Percentiles rank a stretch among this genome's conserved stretches.
Conservation (phyloP, 1,140 invertebrate species). For the Eupristina koningsbergeri region DNA sequence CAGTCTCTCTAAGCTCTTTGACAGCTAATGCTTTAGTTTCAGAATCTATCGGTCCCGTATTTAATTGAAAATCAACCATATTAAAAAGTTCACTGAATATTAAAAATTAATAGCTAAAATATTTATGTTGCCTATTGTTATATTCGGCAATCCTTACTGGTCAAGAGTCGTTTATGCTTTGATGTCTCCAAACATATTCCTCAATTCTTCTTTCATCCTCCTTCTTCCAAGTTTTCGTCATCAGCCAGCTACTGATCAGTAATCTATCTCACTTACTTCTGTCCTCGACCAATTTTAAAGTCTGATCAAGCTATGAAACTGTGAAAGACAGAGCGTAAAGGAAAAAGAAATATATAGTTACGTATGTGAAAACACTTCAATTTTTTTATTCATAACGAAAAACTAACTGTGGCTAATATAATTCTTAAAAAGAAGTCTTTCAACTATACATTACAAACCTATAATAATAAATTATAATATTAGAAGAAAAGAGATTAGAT, state of each 20-base stretch:
- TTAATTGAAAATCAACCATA: constrained; percentile 52
- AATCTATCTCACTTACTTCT: constrained; percentile 22
- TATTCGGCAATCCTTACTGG: constrained; percentile 18
- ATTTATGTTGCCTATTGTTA: not conserved
- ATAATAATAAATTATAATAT: not conserved
- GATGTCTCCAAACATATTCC: constrained; percentile 3
- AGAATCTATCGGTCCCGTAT: constrained; percentile 53
- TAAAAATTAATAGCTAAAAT: constrained; percentile 9
- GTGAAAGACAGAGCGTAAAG: constrained; percentile 18
- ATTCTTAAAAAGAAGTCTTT: too few relatives aligned
- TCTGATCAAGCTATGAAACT: constrained; percentile 22
- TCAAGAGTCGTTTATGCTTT: constrained; percentile 36
- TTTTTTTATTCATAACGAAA: constrained; percentile 29
- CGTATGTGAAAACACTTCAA: constrained; percentile 3
- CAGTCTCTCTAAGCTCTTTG: constrained; percentile 79
- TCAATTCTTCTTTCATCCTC: constrained; percentile 46
- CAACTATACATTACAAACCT: too few relatives aligned
- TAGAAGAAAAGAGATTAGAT: not conserved
- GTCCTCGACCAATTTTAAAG: constrained; percentile 32
- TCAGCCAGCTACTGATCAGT: constrained; percentile 23
- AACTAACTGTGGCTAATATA: too few relatives aligned
- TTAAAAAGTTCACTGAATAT: not conserved
- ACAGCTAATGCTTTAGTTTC: constrained; percentile 75
- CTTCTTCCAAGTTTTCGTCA: constrained; percentile 32
- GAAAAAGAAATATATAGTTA: not conserved